These are phyloP conservation scores for Notoglanidium macrostoma DNA, from an alignment of 2,797 vertebrate genomes.

Conservation along the genomic window DNA sequence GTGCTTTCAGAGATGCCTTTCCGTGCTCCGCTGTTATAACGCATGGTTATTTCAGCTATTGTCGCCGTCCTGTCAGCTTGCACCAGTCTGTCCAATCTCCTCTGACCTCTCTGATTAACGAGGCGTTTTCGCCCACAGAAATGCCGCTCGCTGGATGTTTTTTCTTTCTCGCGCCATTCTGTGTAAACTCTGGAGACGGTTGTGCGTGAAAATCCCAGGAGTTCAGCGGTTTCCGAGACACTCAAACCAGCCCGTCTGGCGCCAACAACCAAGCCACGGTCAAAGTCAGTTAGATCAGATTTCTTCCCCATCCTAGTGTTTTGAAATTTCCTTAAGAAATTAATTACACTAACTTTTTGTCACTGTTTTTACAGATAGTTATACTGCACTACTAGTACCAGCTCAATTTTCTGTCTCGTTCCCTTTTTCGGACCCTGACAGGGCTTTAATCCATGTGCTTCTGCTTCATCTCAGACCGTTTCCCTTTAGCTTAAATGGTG, in stretches of 20 bases:
- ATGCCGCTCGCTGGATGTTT: conserved; percentile 23
- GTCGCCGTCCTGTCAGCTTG: conserved; percentile 59
- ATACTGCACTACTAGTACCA: background rate
- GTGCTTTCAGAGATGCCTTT: conserved; percentile 32
- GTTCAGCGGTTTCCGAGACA: background rate
- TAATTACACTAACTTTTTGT: background rate
- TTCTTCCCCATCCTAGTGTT: conserved; percentile 2
- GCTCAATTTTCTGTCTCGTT: background rate
- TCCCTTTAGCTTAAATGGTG: background rate
- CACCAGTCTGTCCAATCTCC: conserved; percentile 54
- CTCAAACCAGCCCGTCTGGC: background rate
- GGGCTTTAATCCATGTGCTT: background rate
- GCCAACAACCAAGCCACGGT: conserved; percentile 19
- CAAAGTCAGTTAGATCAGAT: conserved; percentile 16
- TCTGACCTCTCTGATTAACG: conserved; percentile 11
- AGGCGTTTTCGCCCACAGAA: conserved; percentile 24
- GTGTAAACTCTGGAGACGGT: conserved; percentile 21
- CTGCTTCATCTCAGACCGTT: background rate
- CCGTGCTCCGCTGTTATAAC: background rate
- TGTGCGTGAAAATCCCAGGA: conserved; percentile 16
- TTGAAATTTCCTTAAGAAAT: background rate
- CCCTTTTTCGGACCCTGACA: background rate
- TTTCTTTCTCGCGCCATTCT: conserved; percentile 17
- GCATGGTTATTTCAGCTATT: conserved; percentile 22
- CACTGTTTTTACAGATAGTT: background rate